These are phyloP conservation scores for Rhagonycha fulva DNA, from an alignment of 2,888 invertebrate genomes.

Conservation along the genomic window DNA sequence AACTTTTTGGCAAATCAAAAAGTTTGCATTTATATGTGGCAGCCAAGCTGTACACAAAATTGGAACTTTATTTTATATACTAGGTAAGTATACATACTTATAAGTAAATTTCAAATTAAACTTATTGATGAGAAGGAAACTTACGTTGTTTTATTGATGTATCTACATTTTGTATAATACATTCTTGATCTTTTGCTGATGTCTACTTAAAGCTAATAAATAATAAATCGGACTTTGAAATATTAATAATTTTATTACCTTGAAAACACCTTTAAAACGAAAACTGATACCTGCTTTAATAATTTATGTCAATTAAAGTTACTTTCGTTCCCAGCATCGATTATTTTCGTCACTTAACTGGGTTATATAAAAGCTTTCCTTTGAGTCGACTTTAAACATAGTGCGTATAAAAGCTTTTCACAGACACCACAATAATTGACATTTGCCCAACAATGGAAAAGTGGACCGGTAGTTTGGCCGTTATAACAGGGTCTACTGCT, in stretches of 20 bases:
- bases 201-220: neutral
- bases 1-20: too few species aligned
- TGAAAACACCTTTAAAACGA: neutral
- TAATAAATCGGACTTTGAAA: neutral
- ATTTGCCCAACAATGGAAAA: slow-evolving; percentile 21
- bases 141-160: neutral
- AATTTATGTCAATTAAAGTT: neutral
- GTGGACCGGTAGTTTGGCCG: slow-evolving; percentile 23
- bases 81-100: too few species aligned
- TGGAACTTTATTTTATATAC: too few species aligned
- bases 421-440: slow-evolving; percentile 13
- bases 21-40: too few species aligned
- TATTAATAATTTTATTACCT: neutral
- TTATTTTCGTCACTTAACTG: slow-evolving; percentile 7
- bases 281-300: neutral
- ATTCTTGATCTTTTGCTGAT: neutral
- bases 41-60: too few species aligned
- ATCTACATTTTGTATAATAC: neutral
- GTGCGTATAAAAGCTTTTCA: slow-evolving; percentile 2
- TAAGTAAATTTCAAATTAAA: neutral
- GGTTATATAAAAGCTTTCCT: slow-evolving; percentile 21
- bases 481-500: slow-evolving; percentile 19
- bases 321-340: neutral
- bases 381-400: slow-evolving; percentile 11
- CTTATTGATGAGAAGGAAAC: neutral